Percentiles rank a stretch among this genome's conserved stretches.
phyloP scores from a whole-genome alignment of 1,140 invertebrate genomes.

The Atta texana region DNA sequence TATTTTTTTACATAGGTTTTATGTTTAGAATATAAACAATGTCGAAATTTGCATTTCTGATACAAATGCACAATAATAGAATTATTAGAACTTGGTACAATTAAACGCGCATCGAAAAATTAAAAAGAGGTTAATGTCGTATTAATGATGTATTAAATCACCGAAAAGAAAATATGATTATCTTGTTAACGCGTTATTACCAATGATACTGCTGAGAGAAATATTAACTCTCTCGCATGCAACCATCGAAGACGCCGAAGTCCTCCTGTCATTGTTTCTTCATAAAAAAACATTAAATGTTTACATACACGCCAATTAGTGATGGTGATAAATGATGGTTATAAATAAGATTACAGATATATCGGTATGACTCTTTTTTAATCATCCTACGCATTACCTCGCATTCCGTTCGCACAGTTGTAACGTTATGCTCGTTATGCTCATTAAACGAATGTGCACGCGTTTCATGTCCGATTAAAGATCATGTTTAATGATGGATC shows the following conservation, averaged over 20 bases:
- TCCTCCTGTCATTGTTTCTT: not conserved
- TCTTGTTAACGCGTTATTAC: not conserved
- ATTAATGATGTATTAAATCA: not conserved
- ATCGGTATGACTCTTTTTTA: not conserved
- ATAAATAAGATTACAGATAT: slow-evolving; percentile 20
- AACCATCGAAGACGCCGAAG: not conserved
- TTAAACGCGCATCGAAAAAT: not conserved
- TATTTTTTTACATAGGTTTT: not conserved
- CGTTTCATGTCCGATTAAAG: slow-evolving; percentile 8
- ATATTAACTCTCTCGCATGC: not conserved
- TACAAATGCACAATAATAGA: not conserved
- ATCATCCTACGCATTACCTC: no score
- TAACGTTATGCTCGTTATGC: not conserved
- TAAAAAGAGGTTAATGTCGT: not conserved
- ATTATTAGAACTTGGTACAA: not conserved
- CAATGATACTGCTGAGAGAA: slow-evolving; percentile 13
- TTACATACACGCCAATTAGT: slow-evolving; percentile 18
- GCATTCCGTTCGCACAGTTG: not conserved
- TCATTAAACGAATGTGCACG: not conserved
- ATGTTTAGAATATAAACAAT: not conserved
- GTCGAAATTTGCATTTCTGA: not conserved
- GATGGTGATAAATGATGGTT: slow-evolving; percentile 15
- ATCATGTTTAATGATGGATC: slow-evolving; percentile 4
- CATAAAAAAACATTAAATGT: slow-evolving; percentile 2
- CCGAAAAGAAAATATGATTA: not conserved